Evolutionary conservation across 2,113 vertebrate genomes (phyloP), one percentile per base, ranked within the genome.

Genomic region (Carassius carassius): DNA sequence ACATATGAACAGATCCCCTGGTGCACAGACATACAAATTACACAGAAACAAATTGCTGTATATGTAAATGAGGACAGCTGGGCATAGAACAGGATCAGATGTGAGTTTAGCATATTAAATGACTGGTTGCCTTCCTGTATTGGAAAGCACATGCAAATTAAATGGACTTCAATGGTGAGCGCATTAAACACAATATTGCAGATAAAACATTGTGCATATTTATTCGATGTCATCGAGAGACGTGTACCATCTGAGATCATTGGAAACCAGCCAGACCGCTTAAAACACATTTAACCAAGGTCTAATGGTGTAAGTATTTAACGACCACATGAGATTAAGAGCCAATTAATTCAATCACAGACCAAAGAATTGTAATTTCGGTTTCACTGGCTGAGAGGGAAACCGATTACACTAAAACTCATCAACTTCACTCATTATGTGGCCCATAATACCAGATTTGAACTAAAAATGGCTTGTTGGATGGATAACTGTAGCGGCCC

Each of bases 341-440:
- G n/a, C 19, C 49, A 72, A 58, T 82, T 82, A 72, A 82, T 82
- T 72, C 81, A 72, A 82, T 82, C 49, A 72, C 67, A 82, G 63
- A 69, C 13, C 79, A 67, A 58, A 82, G 49, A 82, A 82, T 41
- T 37, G 47, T 70, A 29, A 72, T 82, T 56, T 82, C 19, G n/a
- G 47, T 23, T 56, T 49, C 78, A 67, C n/a, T 16, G 79, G 17
- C 79, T 69, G 44, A 47, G 79, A 82, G 41, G 29, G 67, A 82
- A 51, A 58, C 3, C 2, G 81, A 82, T 54, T 82, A 58, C 25
- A 58, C 21, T 72, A 72, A 23, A 82, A 82, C 65, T 72, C 67
- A 73, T 82, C 81, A 73, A 72, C 47, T 41, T 82, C 67, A 25
- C 21, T 72, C 67, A 82, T 73, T 72, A 82, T 23, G 19, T 14